A percentile compares a stretch with the other conserved stretches of the same genome.
Conservation (phyloP, 2,113 vertebrate genomes). For the Podarcis muralis region DNA sequence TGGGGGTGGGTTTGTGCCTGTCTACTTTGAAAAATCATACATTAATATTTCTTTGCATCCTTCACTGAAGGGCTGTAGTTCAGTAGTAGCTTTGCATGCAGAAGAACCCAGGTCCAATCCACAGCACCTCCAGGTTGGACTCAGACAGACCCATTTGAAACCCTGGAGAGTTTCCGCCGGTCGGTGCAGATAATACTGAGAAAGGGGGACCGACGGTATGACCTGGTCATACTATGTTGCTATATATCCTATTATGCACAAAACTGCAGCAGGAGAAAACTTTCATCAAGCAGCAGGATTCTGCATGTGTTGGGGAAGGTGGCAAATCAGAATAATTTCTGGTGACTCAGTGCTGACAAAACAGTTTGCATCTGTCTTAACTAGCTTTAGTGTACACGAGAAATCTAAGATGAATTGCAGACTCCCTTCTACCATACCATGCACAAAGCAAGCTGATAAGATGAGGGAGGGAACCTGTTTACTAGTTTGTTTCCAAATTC, state of each 20-base stretch:
- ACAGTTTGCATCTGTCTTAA: background rate
- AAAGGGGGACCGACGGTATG: too few species aligned
- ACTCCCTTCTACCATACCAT: background rate
- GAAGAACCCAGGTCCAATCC: too few species aligned
- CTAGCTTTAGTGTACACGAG: background rate
- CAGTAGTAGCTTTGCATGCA: too few species aligned
- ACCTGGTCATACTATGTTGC: too few species aligned
- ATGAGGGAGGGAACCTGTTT: background rate
- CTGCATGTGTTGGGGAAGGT: background rate
- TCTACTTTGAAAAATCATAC: background rate
- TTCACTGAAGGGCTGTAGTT: too few species aligned
- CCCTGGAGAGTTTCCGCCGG: too few species aligned
- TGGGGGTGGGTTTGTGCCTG: background rate
- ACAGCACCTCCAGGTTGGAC: too few species aligned
- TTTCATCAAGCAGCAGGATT: background rate
- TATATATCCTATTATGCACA: background rate
- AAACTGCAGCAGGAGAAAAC: background rate
- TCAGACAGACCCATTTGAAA: too few species aligned
- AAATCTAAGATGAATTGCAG: background rate
- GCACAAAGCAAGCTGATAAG: background rate
- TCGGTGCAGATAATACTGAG: too few species aligned
- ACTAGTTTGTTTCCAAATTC: background rate
- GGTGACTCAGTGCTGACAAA: constrained; percentile 6
- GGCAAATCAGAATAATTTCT: background rate
- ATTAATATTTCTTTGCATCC: constrained; percentile 1